These are phyloP conservation scores for Donacobius atricapilla DNA, from an alignment of 2,113 vertebrate genomes.

Conservation along the genomic window DNA sequence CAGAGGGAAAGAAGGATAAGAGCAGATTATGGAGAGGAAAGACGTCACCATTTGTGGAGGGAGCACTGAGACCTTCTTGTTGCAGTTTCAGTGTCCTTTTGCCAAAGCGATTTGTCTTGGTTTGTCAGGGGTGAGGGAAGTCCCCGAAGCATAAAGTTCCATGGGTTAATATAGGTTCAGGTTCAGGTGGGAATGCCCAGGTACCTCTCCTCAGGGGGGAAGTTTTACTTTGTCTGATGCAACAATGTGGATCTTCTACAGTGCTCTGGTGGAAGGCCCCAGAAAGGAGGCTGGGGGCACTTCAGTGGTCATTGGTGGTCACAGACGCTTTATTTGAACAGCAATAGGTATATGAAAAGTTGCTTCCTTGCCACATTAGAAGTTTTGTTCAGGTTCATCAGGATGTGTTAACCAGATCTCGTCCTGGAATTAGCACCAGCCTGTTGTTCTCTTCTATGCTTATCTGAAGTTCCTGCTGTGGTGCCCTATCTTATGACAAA, in stretches of 20 bases:
- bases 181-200: background rate
- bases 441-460: background rate
- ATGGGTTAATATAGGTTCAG: background rate
- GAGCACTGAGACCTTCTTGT: background rate
- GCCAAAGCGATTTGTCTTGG: background rate
- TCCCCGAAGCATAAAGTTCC: background rate
- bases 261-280: background rate
- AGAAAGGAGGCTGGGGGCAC: background rate
- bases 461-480: background rate
- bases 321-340: background rate
- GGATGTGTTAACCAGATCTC: background rate
- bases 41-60: no score
- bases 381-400: background rate
- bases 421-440: background rate
- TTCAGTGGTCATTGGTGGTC: accelerated
- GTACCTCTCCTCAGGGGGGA: background rate
- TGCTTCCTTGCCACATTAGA: background rate
- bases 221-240: background rate
- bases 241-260: accelerated
- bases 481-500: background rate
- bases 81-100: background rate
- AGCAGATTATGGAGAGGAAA: background rate
- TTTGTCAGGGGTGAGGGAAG: background rate
- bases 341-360: background rate
- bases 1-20: no score